Base-by-base conservation (phyloP, 2,888 invertebrate species). In the Diarsia rubi region DNA sequence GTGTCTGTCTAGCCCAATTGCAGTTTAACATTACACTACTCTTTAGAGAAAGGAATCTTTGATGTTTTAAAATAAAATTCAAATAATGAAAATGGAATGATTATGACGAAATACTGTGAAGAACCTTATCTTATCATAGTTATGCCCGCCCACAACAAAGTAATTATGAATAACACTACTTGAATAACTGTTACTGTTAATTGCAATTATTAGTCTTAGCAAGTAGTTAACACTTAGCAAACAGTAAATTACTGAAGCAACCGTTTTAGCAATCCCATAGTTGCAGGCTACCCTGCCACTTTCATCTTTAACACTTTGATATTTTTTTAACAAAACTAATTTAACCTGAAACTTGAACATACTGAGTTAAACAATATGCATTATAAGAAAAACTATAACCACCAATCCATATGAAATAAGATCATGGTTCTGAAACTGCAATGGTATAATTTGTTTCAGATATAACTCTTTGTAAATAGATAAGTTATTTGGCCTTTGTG, bases 61-160 rank as follows among this genome's bases (percentile, higher is more conserved):
- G 1, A 62, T 62, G n/a, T 8, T 62, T 62, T 42, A 42, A 62
- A 60, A 44, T 60, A 5, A 37, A 45, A n/a, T 42, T 27, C 1
- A 62, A 42, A 73, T 16, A 24, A 68, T 59, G 16, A 59, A 42
- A 54, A 42, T 11, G 37, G 21, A 31, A 52, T 27, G 16, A 44
- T 24, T 59, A 75, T 64, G 44, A 57, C 0, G 24, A 81, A 24
- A 44, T 44, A 62, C 21, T 49, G 42, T 63, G 11, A 52, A 47
- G 42, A 14, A 45, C 27, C 37, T 73, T 80, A 84, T 79, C 84
- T 81, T 59, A 80, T 84, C 84, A 73, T 73, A 59, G 37, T 31
- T 31, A 62, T 66, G 37, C 69, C 69, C 31, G 5, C 52, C 71
- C 60, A 80, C 62, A 57, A 21, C 60, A 42, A 44, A 64, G 19